Base-by-base conservation (phyloP, 2,113 vertebrate genomes). In the Sclerurus mexicanus region DNA sequence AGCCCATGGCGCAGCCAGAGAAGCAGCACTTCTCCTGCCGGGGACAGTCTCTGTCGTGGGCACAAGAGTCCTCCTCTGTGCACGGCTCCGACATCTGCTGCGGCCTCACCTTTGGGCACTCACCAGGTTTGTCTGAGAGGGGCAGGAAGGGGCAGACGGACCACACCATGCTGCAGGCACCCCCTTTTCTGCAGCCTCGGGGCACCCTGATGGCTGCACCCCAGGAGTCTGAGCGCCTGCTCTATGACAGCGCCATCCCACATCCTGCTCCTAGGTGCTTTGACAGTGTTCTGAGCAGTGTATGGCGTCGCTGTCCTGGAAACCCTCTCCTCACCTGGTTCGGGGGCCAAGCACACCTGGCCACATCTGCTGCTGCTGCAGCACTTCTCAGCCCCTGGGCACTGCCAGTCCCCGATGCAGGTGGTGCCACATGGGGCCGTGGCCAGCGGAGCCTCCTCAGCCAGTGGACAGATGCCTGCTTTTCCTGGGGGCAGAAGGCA, bases 21-120 rank as follows among this genome's bases (percentile, higher is more conserved):
- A 95, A 96, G 69, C 95, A 97, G 91, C 95, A 95, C 15, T 97
- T 97, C 64, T 95, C 50, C 90, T 92, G 94, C 47, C 52, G 69
- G 56, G 94, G 47, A 47, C 96, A 97, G 73, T 97, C 84, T 69
- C 94, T 77, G 94, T 95, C 93, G 4, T 96, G 95, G 52, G 6
- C 0, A 5, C 96, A 97, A 39, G 76, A 13, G 4, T 95, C 89
- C 52, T 2, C 4, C 73, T 90, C 91, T 0, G 0, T 1, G 5
- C 95, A 95, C 0, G 4, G 77, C 76, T 89, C 60, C 1, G 9
- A 35, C 3, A 10, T 1, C 50, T 20, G 79, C 33, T 3, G 6
- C 2, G 80, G 94, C 80, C 49, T 90, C 86, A 95, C 60, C 40
- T 77, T 92, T 0, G 91, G 96, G 73, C 94, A 95, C 73, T 90